Base-by-base conservation (phyloP, 2,888 invertebrate genomes). In the Tachina fera region DNA sequence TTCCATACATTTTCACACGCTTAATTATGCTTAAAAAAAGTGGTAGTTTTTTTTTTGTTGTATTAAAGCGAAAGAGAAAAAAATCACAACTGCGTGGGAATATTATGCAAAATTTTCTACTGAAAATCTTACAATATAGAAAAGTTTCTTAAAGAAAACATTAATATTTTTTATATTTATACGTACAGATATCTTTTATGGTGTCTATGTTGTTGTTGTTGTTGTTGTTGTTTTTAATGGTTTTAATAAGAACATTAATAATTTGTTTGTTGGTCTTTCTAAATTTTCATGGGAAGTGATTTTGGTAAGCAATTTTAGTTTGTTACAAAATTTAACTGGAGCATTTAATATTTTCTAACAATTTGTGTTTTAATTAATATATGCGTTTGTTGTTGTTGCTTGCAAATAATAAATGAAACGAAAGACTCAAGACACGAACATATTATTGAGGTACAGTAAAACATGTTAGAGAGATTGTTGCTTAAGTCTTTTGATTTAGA, bases 41-140 rank as follows among this genome's bases (percentile, higher is more conserved):
- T n/a, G n/a, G 84, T 72, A 49, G 77, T 65, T 63, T 67, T 77
- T 70, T 68, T 68, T 51, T 60, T 14, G 39, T 16, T 65, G 14
- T 61, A 58, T 16, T 13, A 11, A 47, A 14, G 43, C 13, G 5
- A 11, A 19, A 19, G 6, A 63, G n/a, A 81, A 82, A 89, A 86
- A 91, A 91, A 90, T 90, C 91, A 89, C 85, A 89, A 90, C 89
- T 90, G 89, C 91, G 91, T 91, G 91, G 91, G 91, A 91, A 90
- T 89, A 85, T 89, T 88, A 87, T 87, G 87, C 87, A 89, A 88
- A 88, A 72, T 74, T 85, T 71, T 45, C 22, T 79, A 56, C 39
- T 9, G 11, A 39, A 60, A 67, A 16, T n/a, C 43, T 58, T 49
- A 75, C 68, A 81, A 58, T 60, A 39, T 72, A 74, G 31, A 76